These are phyloP conservation scores for Pseudococcus longispinus DNA, from an alignment of 2,888 invertebrate species.

Conservation along the genomic window DNA sequence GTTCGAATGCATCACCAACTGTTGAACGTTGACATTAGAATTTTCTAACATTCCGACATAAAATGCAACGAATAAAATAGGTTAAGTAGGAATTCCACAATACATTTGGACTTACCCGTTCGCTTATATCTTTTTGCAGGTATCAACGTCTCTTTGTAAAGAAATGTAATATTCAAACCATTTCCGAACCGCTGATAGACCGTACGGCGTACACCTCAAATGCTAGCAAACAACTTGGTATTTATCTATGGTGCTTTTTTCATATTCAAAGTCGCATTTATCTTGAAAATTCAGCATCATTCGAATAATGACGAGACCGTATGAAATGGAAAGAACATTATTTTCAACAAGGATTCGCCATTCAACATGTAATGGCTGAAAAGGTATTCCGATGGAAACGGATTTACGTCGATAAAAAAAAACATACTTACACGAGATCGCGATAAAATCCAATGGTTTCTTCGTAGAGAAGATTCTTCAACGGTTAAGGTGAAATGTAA, in stretches of 20 bases:
- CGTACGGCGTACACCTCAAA: not conserved
- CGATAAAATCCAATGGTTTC: not conserved
- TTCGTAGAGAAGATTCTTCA: not conserved
- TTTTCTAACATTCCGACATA: not conserved
- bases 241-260: not conserved
- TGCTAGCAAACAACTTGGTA: not conserved
- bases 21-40: not conserved
- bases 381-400: not conserved
- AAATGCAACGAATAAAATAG: conserved; percentile 21
- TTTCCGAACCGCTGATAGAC: not conserved
- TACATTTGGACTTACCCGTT: not conserved
- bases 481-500: not conserved
- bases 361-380: not conserved
- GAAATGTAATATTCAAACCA: conserved; percentile 1
- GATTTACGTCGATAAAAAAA: not conserved
- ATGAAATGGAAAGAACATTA: not conserved
- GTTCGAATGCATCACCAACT: not conserved
- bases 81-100: conserved; percentile 14
- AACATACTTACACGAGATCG: not conserved
- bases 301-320: conserved; percentile 3
- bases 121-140: not conserved
- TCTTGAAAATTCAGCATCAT: not conserved
- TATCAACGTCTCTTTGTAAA: not conserved
- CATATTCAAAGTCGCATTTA: conserved; percentile 13
- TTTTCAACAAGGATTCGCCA: not conserved